A percentile compares a stretch with the other conserved stretches of the same genome.
phyloP scores from a whole-genome alignment of 2,888 invertebrate genomes.

The Drosophila kanekoi region DNA sequence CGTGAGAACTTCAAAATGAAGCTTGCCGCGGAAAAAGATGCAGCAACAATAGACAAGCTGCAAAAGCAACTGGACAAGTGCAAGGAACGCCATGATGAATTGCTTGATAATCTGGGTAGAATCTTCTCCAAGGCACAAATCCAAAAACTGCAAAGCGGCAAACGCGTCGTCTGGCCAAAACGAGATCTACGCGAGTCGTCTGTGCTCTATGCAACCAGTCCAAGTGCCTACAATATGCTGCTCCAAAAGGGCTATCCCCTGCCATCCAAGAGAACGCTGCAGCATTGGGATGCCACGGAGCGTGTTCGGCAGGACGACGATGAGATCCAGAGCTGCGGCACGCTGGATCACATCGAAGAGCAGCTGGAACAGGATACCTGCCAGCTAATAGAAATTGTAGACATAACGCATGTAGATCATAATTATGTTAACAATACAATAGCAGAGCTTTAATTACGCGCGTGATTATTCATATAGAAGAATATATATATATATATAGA shows the following conservation, averaged over 20 bases:
- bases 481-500: conserved; percentile 1
- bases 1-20: conserved; percentile 31
- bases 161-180: conserved; percentile 22
- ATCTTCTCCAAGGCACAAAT: conserved; percentile 29
- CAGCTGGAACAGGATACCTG: not conserved
- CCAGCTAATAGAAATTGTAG: not conserved
- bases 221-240: conserved; percentile 14
- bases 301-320: not conserved
- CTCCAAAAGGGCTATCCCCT: conserved; percentile 22
- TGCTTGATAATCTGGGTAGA: not conserved
- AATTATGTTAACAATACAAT: conserved; percentile 12
- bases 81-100: conserved; percentile 5
- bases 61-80: conserved; percentile 15
- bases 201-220: conserved; percentile 8
- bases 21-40: not conserved
- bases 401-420: conserved; percentile 13
- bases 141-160: conserved; percentile 25
- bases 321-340: not conserved
- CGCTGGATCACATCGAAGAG: not conserved
- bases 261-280: conserved; percentile 16
- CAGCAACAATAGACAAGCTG: conserved; percentile 2
- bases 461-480: not conserved
- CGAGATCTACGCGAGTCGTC: conserved; percentile 20
- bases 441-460: not conserved
- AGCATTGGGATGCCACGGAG: not conserved